Evolutionary conservation across 1,140 invertebrate species (phyloP), one percentile per base, ranked within the genome.

Genomic region (Venturia canescens): DNA sequence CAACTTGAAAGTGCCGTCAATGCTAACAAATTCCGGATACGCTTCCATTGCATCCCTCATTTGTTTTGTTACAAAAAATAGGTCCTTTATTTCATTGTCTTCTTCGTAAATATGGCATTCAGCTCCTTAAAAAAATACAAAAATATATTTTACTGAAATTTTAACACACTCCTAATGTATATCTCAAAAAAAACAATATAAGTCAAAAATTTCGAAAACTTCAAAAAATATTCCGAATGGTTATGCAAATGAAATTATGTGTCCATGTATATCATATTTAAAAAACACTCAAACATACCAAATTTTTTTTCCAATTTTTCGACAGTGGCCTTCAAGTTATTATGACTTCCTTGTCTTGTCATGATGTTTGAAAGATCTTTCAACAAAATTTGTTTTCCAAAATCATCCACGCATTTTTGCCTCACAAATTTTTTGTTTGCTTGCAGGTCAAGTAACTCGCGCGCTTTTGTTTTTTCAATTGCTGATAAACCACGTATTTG

Each of bases 321-420:
- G 7, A 79, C 13, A 15, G 77, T 79, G n/a, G n/a, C 26, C n/a
- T 67, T 13, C 23, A 75, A 21, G 44, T 53, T 31, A 77, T 66
- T 78, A 29, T 78, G 15, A 15, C 13, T 11, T 48, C 50, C 76
- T 21, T 50, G 16, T 5, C 26, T 26, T 44, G 75, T 48, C 53
- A 48, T 70, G 26, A 78, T 78, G 57, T 81, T 81, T 4, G 57
- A 57, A 3, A 81, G 26, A 78, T 81, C 75, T 27, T 81, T 81
- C 23, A 78, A 57, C 1, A 72, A 18, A 9, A 81, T 31, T 6
- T 66, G 27, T 60, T 78, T 70, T 2, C 38, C 66, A 9, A 29
- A 71, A 38, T 81, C 67, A 3, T 13, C 44, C 23, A 16, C 11
- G 0, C 74, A 29, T 48, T 72, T 44, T 16, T 74, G 31, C 53